Evolutionary conservation across 2,888 invertebrate species (phyloP), one percentile per base, ranked within the genome.

Genomic region (Camponotus fellah): DNA sequence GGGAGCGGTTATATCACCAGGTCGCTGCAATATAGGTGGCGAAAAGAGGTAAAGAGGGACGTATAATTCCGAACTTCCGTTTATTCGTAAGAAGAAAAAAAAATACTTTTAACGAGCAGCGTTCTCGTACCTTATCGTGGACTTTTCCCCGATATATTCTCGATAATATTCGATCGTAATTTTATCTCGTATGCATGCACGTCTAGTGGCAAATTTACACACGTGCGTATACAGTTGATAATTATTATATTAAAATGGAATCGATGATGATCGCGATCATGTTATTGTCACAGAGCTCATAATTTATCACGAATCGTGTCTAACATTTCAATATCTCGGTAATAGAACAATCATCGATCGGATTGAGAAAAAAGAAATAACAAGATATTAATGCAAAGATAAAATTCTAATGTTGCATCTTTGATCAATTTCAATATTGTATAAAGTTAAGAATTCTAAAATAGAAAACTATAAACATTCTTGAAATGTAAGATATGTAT

Each of bases 1-100:
- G 37, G 43, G 32, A 60, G 79, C 74, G 77, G 66, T 86, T 79
- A 75, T 60, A 81, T 80, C 72, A 79, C 40, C 37, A 65, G 37
- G 40, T 49, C 58, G 65, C 58, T 53, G 62, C 46, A 86, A 74
- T 84, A 37, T 84, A 37, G 10, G 60, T 66, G 32, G 62, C 34
- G 34, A 46, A 66, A 46, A 64, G 32, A 21, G 60, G 10, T 14
- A 49, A 60, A 58, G 34, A 34, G 53, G 12, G 40, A 58, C 26
- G 2, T 75, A 32, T 65, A 49, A 66, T 66, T 34, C 34, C 71
- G 26, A 85, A 82, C 49, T 79, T 82, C 40, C 43, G 56, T 72
- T 53, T 72, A 81, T 72, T 81, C 43, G 72, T 81, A 72, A 49
- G 65, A 26, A 40, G 77, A 69, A 26, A 56, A 56, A 26, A 58